phyloP scores from a whole-genome alignment of 2,113 vertebrate species.

The Vanacampus margaritifer region DNA sequence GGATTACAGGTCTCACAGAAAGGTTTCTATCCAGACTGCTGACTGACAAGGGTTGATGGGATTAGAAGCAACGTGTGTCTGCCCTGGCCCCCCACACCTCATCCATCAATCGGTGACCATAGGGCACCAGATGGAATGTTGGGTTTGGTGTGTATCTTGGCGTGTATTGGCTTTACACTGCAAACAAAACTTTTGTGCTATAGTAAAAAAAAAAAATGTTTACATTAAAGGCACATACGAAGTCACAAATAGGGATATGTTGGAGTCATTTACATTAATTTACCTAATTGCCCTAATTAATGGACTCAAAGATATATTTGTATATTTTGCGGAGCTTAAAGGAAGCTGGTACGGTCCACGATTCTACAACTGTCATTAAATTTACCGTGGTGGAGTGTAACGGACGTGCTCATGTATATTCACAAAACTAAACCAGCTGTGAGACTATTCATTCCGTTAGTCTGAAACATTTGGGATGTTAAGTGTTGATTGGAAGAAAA shows the following conservation, averaged over 20 bases:
- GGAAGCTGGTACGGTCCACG: not conserved
- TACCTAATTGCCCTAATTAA: not conserved
- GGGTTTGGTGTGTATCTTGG: conserved; percentile 16
- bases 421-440: not conserved
- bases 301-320: not conserved
- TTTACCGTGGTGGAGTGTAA: not conserved
- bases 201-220: not conserved
- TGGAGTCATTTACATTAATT: not conserved
- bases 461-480: not conserved
- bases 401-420: not conserved
- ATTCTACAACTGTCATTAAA: not conserved
- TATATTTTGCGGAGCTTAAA: not conserved
- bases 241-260: not conserved
- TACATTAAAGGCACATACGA: too few species aligned
- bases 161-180: not conserved
- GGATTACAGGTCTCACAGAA: conserved; percentile 76
- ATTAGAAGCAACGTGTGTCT: conserved; percentile 72
- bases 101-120: not conserved
- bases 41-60: conserved; percentile 76
- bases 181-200: not conserved
- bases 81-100: conserved; percentile 44
- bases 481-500: not conserved
- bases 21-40: conserved; percentile 68
- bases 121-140: conserved; percentile 7
- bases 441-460: not conserved